phyloP scores from a whole-genome alignment of 2,797 vertebrate species.

The Helicolenus hilgendorfi region DNA sequence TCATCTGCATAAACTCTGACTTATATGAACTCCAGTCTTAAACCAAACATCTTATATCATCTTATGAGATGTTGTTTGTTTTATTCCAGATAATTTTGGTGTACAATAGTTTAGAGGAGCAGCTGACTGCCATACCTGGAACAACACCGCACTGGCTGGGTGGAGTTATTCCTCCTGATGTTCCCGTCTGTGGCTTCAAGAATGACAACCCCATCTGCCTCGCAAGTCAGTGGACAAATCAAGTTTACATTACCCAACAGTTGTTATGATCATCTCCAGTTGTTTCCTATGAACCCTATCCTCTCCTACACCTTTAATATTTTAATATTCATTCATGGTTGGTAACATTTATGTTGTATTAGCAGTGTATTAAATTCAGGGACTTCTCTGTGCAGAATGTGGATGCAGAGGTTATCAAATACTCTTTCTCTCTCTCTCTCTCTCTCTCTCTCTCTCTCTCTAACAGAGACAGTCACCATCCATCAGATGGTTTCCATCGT shows the following conservation, averaged over 20 bases:
- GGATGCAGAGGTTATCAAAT: neutral
- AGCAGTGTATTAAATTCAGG: too few relatives aligned
- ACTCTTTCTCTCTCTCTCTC: neutral
- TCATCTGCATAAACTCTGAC: neutral
- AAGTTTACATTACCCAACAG: neutral
- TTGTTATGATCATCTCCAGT: too few relatives aligned
- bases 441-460: conserved; percentile 2
- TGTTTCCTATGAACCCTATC: too few relatives aligned
- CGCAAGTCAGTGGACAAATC: conserved; percentile 85
- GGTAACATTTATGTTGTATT: neutral
- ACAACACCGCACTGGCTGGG: conserved; percentile 90
- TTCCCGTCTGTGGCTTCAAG: conserved; percentile 94
- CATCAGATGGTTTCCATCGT: conserved; percentile 93
- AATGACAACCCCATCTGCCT: conserved; percentile 90
- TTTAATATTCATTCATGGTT: neutral
- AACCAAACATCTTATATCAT: neutral
- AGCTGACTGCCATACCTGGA: conserved; percentile 86
- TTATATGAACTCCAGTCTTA: neutral
- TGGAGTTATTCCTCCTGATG: conserved; percentile 88
- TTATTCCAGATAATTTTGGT: conserved; percentile 89
- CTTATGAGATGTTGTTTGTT: neutral
- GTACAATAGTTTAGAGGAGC: conserved; percentile 92
- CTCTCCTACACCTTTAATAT: too few relatives aligned
- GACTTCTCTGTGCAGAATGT: neutral
- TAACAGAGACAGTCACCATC: conserved; percentile 91